Base-by-base conservation (phyloP, 2,888 invertebrate species). In the Tetramorium bicarinatum region DNA sequence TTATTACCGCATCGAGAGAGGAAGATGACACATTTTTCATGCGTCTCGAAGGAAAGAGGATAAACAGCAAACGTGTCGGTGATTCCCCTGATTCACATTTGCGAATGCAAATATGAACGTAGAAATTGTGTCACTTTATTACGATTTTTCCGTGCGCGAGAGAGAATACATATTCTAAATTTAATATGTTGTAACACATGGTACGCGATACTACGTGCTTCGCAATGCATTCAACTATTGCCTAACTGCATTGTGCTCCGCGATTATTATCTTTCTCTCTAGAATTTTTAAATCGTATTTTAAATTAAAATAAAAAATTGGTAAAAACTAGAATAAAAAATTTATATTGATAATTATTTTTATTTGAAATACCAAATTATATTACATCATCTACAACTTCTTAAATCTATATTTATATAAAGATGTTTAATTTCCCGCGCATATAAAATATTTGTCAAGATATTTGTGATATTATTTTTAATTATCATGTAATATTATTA, bases 1-100 rank as follows among this genome's bases (percentile, higher is more conserved):
- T 25, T 77, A n/a, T 77, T 77, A 77, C 41, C 29, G 25, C 25
- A 64, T 49, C 15, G 9, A 54, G n/a, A 41, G 41, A 49, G 81
- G 62, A 74, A 62, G 18, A 25, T 62, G 81, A 81, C 44, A 13
- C 62, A 74, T 59, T 74, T 81, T 81, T 81, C 62, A 61, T 62
- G 34, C 49, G 61, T 18, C 3, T 25, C 41, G 25, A 56, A 56
- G 54, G 38, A 21, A 75, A 66, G 29, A 82, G 59, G 74, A 54
- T 79, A 77, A 83, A 25, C 41, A 25, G 61, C 54, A n/a, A 47
- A 59, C 34, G 56, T 4, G 25, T 38, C 44, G 61, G 41, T 61
- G 67, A 77, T 67, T 76, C 41, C 49, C 41, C 29, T 34, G 64
- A 52, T 77, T 75, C 13, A 52, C 25, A 77, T 52, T 52, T 3